These are phyloP conservation scores for Heteractis magnifica DNA, from an alignment of 92 coral and sea anemone genomes.

Conservation along the genomic window DNA sequence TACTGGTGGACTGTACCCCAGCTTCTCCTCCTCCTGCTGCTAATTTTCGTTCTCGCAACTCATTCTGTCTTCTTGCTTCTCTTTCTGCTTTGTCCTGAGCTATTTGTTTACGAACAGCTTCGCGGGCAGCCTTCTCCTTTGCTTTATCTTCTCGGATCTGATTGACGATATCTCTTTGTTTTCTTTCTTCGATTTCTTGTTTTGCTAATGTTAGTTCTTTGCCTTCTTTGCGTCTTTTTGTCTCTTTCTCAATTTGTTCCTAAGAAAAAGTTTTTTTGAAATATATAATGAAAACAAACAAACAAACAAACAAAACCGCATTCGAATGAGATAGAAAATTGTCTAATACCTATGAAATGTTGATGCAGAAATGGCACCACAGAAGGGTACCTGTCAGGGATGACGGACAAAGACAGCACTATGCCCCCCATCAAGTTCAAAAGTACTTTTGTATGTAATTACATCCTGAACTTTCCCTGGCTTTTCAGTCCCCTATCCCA, in stretches of 20 bases:
- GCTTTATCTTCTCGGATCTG: constrained; percentile 86
- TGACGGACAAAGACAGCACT: too few relatives aligned
- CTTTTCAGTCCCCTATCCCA: too few relatives aligned
- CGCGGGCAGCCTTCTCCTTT: constrained; percentile 81
- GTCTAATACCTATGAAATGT: too few relatives aligned
- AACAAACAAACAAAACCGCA: too few relatives aligned
- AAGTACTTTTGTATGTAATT: too few relatives aligned
- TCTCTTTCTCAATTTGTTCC: constrained; percentile 71
- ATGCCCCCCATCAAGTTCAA: too few relatives aligned
- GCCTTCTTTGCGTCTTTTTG: constrained; percentile 64
- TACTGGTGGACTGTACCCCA: neutral
- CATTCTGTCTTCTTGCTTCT: constrained; percentile 71
- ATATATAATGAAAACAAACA: too few relatives aligned
- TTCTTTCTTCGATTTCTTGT: constrained; percentile 70
- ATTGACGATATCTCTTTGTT: constrained; percentile 66
- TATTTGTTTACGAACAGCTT: constrained; percentile 83
- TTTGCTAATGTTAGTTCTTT: constrained; percentile 70
- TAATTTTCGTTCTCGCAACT: constrained; percentile 63
- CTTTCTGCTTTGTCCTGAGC: constrained; percentile 89
- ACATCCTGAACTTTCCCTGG: too few relatives aligned
- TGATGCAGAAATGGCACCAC: too few relatives aligned
- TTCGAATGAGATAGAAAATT: too few relatives aligned
- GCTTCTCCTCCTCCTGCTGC: constrained; percentile 5
- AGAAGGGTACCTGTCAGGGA: too few relatives aligned
- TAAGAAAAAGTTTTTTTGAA: neutral